Evolutionary conservation across 2,113 vertebrate species (phyloP), one percentile per base, ranked within the genome.

Genomic region (Ranitomeya imitator): DNA sequence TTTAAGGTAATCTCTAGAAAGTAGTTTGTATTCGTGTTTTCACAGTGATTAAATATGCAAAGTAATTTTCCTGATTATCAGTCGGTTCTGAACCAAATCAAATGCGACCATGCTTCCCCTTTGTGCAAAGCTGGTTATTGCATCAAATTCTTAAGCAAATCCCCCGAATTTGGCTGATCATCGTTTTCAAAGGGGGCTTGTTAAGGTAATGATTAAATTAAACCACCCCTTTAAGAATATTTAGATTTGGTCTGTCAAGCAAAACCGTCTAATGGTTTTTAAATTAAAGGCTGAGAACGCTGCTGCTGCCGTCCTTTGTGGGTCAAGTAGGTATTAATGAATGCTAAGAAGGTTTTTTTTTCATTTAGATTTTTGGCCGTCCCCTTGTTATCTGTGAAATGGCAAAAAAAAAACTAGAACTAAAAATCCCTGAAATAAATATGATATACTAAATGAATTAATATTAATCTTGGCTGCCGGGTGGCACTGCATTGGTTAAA

Each of bases 151-250:
- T 95, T 96, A 96, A 97, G 97, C 96, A 96, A 98, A 97, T 97
- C 96, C 96, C 93, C 94, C 89, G 94, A 96, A 97, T 97, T 96
- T 96, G 93, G 94, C 89, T 93, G 96, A 96, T 97, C 96, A 97
- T 97, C 96, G 96, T 97, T 96, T 97, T 96, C 96, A 97, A 96
- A 96, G 94, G 95, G 95, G 95, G 95, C 96, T 98, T 98, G 97
- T 98, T 98, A 98, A 96, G 94, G 95, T 97, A 96, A 97, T 98
- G 96, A 99, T 99, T 97, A 96, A 97, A 97, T 97, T 97, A 97
- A 99, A 97, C 95, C 96, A 95, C 95, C 96, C 96, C 96, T 98
- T 97, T 96, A 98, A 98, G 96, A 98, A 97, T 97, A 97, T 97
- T 96, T 96, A 96, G 97, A 97, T 94, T 93, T 95, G 96, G 96